phyloP scores from a whole-genome alignment of 2,797 vertebrate genomes.

The Microcaecilia unicolor region DNA sequence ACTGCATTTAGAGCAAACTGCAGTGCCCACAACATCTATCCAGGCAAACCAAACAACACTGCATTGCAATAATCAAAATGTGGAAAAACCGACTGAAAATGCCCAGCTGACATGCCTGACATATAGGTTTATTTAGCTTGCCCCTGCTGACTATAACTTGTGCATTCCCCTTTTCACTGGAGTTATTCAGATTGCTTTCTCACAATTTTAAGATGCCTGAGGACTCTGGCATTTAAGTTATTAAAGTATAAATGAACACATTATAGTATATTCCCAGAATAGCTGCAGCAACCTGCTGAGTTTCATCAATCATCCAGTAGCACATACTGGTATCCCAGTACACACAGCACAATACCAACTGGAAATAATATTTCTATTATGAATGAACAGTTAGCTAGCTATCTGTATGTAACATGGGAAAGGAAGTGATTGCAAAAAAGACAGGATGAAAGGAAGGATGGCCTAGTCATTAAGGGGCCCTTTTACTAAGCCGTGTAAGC shows the following conservation, averaged over 20 bases:
- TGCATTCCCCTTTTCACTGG: neutral
- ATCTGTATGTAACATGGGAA: neutral
- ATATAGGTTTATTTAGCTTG: neutral
- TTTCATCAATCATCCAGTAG: slow-evolving; percentile 14
- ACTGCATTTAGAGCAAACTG: no score
- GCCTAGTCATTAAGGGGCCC: no score
- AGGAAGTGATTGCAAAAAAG: no score
- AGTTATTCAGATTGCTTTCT: neutral
- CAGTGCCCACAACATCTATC: no score
- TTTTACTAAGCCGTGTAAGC: no score
- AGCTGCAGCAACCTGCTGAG: slow-evolving; percentile 4
- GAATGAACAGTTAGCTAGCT: neutral
- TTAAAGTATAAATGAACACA: slow-evolving; percentile 16
- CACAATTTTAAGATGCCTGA: neutral
- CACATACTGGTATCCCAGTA: no score
- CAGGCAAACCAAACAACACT: no score
- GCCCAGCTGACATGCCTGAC: no score
- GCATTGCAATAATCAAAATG: no score
- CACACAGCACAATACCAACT: fast-evolving
- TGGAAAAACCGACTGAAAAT: no score
- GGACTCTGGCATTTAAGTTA: slow-evolving; percentile 13
- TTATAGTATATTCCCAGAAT: slow-evolving; percentile 6
- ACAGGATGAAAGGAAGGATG: no score
- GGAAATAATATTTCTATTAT: neutral
- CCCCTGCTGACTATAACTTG: neutral